A percentile compares a stretch with the other conserved stretches of the same genome.
Evolutionary conservation across 2,888 invertebrate species (phyloP).

Genomic region (Hirtodrosophila trivittata): DNA sequence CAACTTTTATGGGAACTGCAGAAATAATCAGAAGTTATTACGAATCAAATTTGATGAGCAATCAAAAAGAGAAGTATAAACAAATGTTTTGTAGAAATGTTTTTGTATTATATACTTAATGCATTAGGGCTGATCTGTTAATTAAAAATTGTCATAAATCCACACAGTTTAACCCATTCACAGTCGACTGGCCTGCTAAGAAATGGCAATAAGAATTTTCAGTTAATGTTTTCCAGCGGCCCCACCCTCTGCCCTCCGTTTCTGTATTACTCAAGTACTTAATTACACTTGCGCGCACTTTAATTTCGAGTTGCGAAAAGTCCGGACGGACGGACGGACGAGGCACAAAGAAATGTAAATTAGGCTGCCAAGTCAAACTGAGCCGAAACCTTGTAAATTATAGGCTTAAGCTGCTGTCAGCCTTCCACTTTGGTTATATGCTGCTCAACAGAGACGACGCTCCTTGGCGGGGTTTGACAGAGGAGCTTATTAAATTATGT

Average conservation of each 20-base stretch:
- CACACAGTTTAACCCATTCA: slow-evolving; percentile 69
- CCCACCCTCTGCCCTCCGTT: slow-evolving; percentile 32
- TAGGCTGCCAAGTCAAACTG: slow-evolving; percentile 68
- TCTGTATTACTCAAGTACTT: slow-evolving; percentile 73
- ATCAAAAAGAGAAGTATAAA: slow-evolving; percentile 27
- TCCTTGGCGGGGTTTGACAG: slow-evolving; percentile 3
- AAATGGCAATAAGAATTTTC: slow-evolving; percentile 63
- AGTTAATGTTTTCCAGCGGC: slow-evolving; percentile 36
- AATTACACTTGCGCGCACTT: slow-evolving; percentile 80
- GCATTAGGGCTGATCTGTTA: slow-evolving; percentile 31
- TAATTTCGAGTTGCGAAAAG: slow-evolving; percentile 62
- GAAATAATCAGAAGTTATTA: slow-evolving; percentile 8
- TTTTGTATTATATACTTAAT: not conserved
- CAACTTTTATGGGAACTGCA: slow-evolving; percentile 23
- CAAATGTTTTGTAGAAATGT: too few species aligned
- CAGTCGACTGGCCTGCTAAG: slow-evolving; percentile 64
- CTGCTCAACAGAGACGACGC: slow-evolving; percentile 21
- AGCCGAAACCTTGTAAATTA: slow-evolving; percentile 76
- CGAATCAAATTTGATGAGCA: slow-evolving; percentile 32
- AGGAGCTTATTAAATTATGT: slow-evolving; percentile 73
- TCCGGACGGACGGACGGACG: not conserved
- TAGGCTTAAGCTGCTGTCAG: slow-evolving; percentile 66
- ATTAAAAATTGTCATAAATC: slow-evolving; percentile 79
- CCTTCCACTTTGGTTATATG: slow-evolving; percentile 51
- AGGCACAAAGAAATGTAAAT: slow-evolving; percentile 55